phyloP scores from a whole-genome alignment of 2,113 vertebrate species.

The Lepus americanus region DNA sequence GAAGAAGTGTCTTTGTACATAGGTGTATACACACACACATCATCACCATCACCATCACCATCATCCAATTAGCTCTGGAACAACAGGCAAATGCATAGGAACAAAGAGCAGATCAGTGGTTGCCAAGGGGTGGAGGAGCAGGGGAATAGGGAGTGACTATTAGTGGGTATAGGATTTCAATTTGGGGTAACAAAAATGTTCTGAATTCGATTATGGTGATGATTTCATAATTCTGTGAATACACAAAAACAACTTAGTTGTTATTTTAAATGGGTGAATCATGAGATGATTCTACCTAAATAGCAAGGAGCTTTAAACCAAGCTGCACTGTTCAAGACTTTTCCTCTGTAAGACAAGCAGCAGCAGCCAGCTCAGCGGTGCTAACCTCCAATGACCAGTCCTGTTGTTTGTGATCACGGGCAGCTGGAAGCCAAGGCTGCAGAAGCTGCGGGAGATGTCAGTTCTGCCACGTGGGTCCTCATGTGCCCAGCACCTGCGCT shows the following conservation, averaged over 20 bases:
- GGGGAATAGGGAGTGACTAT: not conserved
- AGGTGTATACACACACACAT: not conserved
- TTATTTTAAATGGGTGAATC: not conserved
- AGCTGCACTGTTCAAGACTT: conserved; percentile 52
- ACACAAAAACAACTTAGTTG: not conserved
- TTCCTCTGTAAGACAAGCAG: conserved; percentile 69
- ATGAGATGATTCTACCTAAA: not conserved
- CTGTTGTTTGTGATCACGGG: conserved; percentile 58
- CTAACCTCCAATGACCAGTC: conserved; percentile 19
- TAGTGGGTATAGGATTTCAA: not conserved
- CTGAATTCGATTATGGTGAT: conserved; percentile 23
- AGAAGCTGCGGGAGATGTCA: conserved; percentile 46
- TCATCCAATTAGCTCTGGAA: not conserved
- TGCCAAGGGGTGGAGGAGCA: not conserved
- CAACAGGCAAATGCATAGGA: not conserved
- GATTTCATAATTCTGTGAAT: not conserved
- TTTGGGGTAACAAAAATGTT: not conserved
- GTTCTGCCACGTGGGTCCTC: conserved; percentile 50
- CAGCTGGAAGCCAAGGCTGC: conserved; percentile 43
- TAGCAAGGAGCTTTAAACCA: conserved; percentile 41
- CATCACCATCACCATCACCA: no score
- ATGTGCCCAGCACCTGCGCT: conserved; percentile 12
- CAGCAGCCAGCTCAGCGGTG: not conserved
- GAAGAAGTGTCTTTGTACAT: not conserved
- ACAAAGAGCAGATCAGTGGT: conserved; percentile 24